Evolutionary conservation across 2,888 invertebrate species (phyloP).

Genomic region (Agrochola macilenta): DNA sequence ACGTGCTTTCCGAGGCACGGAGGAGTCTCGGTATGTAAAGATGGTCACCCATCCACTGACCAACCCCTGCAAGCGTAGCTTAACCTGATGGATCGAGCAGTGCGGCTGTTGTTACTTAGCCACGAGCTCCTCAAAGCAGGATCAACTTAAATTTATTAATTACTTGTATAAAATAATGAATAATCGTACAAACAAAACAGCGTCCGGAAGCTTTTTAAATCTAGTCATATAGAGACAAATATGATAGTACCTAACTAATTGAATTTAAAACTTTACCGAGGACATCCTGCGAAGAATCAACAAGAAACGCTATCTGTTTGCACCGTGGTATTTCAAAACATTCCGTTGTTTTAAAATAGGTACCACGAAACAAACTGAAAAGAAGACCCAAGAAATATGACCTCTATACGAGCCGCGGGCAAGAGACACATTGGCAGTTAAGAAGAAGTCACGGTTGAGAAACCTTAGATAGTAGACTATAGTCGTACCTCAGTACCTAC

Average conservation of each 20-base stretch:
- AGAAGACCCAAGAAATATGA: constrained; percentile 7
- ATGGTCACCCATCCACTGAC: too few species aligned
- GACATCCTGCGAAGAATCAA: not conserved
- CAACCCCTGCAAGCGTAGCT: too few species aligned
- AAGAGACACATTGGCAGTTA: not conserved
- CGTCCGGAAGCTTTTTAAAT: not conserved
- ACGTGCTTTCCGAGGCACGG: too few species aligned
- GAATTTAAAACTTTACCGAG: not conserved
- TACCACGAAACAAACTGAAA: not conserved
- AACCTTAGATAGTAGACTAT: constrained; percentile 8
- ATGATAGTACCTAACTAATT: not conserved
- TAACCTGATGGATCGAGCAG: too few species aligned
- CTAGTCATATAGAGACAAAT: not conserved
- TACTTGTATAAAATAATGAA: not conserved
- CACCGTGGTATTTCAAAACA: too few species aligned
- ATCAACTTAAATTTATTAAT: not conserved
- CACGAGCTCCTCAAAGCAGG: too few species aligned
- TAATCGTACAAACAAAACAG: not conserved
- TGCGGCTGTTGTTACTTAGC: too few species aligned
- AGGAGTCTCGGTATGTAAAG: too few species aligned
- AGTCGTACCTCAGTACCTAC: not conserved
- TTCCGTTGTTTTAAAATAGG: not conserved
- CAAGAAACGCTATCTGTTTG: not conserved
- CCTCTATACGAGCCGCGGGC: not conserved
- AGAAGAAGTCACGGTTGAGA: constrained; percentile 4